Percentiles rank a stretch among this genome's conserved stretches.
These are phyloP conservation scores for Colostygia pectinataria DNA, from an alignment of 2,888 invertebrate genomes.

Conservation along the genomic window DNA sequence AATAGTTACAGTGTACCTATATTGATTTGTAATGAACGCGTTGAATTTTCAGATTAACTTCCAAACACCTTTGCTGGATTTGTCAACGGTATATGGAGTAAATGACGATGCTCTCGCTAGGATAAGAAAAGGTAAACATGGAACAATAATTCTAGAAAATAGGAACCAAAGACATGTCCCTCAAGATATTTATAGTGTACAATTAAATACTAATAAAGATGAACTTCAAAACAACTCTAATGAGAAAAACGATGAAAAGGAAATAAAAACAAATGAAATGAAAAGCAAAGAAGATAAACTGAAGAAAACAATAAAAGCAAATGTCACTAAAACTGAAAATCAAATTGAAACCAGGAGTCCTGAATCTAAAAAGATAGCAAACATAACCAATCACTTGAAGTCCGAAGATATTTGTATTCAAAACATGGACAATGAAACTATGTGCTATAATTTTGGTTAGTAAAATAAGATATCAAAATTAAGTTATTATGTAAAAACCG, in stretches of 20 bases:
- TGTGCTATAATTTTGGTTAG: slow-evolving; percentile 66
- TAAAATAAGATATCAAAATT: too few species aligned
- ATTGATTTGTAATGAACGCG: too few species aligned
- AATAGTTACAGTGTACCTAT: slow-evolving; percentile 30
- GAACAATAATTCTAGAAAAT: slow-evolving; percentile 54
- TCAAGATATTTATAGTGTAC: slow-evolving; percentile 31
- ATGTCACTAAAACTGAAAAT: slow-evolving; percentile 15
- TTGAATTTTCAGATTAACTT: slow-evolving; percentile 55
- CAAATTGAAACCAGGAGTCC: slow-evolving; percentile 3
- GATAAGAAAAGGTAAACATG: slow-evolving; percentile 52
- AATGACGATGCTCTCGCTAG: slow-evolving; percentile 48
- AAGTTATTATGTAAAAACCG: too few species aligned
- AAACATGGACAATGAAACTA: slow-evolving; percentile 47
- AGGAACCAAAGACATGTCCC: slow-evolving; percentile 53
- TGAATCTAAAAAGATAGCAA: neutral
- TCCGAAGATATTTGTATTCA: slow-evolving; percentile 46
- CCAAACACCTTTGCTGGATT: slow-evolving; percentile 64
- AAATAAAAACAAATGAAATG: neutral
- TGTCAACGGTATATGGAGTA: slow-evolving; percentile 65
- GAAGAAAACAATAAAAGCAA: neutral
- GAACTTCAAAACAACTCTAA: neutral
- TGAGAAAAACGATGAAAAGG: neutral
- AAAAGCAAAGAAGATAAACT: neutral
- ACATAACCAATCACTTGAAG: slow-evolving; percentile 1
- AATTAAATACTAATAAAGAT: neutral